phyloP scores from a whole-genome alignment of 1,140 invertebrate species.

The Calliopsis andreniformis region DNA sequence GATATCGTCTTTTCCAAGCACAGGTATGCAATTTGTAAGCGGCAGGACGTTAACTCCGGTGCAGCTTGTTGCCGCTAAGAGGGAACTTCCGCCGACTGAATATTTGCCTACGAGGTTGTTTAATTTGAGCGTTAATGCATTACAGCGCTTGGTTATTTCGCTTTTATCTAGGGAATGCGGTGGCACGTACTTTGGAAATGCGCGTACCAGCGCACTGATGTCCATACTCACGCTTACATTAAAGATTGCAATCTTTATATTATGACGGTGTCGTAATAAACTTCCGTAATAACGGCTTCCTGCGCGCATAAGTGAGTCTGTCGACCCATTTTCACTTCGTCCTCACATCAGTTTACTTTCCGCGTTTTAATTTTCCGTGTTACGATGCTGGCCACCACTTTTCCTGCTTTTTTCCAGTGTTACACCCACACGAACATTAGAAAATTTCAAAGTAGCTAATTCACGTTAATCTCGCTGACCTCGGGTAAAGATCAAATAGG shows the following conservation, averaged over 20 bases:
- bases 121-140: constrained; percentile 12
- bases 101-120: background rate
- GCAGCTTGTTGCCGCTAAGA: background rate
- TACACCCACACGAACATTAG: no score
- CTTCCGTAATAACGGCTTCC: constrained; percentile 35
- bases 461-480: background rate
- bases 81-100: background rate
- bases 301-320: background rate
- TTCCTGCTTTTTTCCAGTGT: background rate
- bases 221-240: constrained; percentile 47
- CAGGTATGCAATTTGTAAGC: no score
- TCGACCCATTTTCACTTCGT: constrained; percentile 44
- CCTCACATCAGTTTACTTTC: constrained; percentile 31
- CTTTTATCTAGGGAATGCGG: constrained; percentile 14
- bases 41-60: background rate
- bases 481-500: background rate
- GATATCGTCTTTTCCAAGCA: no score
- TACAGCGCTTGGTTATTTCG: background rate
- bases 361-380: constrained; percentile 28
- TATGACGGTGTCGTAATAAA: constrained; percentile 33
- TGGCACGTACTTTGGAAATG: constrained; percentile 27
- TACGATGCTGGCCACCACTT: background rate
- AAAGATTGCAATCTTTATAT: constrained; percentile 49
- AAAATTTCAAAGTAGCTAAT: background rate
- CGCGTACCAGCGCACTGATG: constrained; percentile 15